Evolutionary conservation across 92 coral and sea anemone species (phyloP).

Genomic region (Phymanthus crucifer): DNA sequence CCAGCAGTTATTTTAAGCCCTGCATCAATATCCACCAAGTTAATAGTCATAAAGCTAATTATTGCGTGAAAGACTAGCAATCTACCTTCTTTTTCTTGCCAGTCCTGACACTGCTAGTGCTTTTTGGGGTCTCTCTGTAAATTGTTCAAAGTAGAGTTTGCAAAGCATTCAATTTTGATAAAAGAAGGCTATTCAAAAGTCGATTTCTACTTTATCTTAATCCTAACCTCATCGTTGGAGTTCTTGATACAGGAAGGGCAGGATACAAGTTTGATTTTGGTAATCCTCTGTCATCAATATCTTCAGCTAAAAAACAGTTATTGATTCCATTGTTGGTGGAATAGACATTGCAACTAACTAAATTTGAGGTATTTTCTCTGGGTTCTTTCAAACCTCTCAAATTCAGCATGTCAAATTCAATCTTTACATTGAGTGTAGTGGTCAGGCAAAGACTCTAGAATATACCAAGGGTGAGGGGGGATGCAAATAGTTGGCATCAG

Average conservation of each 20-base stretch:
- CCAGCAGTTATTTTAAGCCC: no score
- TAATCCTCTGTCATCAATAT: conserved; percentile 35
- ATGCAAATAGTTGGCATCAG: no score
- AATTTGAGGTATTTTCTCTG: no score
- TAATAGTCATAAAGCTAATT: background rate
- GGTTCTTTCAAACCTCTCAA: no score
- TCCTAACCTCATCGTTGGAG: conserved; percentile 33
- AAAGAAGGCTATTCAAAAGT: no score
- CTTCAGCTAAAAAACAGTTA: conserved; percentile 29
- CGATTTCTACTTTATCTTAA: background rate
- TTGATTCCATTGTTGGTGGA: background rate
- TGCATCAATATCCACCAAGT: no score
- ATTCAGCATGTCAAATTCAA: no score
- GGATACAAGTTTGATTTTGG: conserved; percentile 48
- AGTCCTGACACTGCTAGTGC: background rate
- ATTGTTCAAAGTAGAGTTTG: background rate
- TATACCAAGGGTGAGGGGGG: no score
- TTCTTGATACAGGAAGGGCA: conserved; percentile 28
- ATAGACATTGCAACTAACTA: no score
- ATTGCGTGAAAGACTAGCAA: background rate
- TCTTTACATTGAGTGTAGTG: no score
- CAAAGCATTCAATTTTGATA: no score
- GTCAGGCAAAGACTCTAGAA: no score
- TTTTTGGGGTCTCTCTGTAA: background rate
- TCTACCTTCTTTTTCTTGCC: conserved; percentile 27